Conservation (phyloP, 2,113 vertebrate genomes). For the Psittacula cyanocephala region DNA sequence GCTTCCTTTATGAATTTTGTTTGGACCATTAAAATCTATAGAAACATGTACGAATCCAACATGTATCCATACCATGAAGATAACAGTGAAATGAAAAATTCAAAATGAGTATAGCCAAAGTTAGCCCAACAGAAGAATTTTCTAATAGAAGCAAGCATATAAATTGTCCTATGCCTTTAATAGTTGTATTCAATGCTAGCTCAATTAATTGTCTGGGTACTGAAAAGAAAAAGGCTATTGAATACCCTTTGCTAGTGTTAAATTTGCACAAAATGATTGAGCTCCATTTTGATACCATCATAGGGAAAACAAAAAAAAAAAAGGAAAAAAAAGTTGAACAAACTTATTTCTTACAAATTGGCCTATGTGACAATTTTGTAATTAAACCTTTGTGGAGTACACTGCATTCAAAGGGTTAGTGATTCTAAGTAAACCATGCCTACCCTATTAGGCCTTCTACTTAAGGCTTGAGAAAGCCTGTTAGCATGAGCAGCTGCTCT, state of each 20-base stretch:
- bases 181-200: not conserved
- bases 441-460: not conserved
- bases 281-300: rapidly evolving
- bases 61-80: not conserved
- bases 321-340: not conserved
- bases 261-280: not conserved
- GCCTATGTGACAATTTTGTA: not conserved
- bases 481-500: not conserved
- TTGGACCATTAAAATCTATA: not conserved
- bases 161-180: not conserved
- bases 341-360: not conserved
- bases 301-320: too few species aligned
- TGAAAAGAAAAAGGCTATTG: not conserved
- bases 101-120: not conserved
- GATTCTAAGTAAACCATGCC: not conserved
- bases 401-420: not conserved
- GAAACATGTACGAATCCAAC: not conserved
- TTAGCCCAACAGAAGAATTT: not conserved
- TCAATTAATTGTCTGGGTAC: not conserved
- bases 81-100: not conserved
- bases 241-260: not conserved
- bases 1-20: not conserved
- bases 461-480: not conserved
- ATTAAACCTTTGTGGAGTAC: not conserved
- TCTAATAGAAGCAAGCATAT: not conserved